Base-by-base conservation (phyloP, 2,113 vertebrate species). In the Ardeotis arabs region DNA sequence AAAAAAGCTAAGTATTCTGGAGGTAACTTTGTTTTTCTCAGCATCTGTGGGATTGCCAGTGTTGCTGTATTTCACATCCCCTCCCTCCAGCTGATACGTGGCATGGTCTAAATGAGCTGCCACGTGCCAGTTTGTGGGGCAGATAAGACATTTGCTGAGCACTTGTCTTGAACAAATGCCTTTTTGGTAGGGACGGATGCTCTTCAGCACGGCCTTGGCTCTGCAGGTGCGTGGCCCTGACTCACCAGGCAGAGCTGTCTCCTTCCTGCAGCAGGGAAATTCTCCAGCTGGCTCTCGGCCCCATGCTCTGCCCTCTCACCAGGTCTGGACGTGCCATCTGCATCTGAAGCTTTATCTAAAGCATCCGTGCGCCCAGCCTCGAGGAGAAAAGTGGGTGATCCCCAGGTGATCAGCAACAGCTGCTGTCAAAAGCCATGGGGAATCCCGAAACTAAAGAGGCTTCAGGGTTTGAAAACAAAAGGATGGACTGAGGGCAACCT, bases 381-480 rank as follows among this genome's bases (percentile, higher is more conserved):
- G 5, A 70, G 69, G 33, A 52, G 59, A 13, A 45, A 33, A 84
- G 41, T 4, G 22, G 29, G 74, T 22, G 67, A 66, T 85, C 52
- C 74, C 66, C 58, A 63, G 68, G 76, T 64, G 79, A 85, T 41
- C 67, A 60, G 29, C 85, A 88, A 4, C 23, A 91, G 52, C 79
- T 63, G 81, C 66, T 41, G 29, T 33, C 27, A 28, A 75, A 72
- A 77, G 75, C 58, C 41, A 16, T 0, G 23, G 64, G 75, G 79
- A 89, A 88, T 89, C 86, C 94, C 17, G 0, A 95, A 89, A 93
- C 60, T 13, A 2, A 35, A 45, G 78, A 93, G 74, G 53, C 33
- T 92, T 87, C 10, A 24, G 85, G 39, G 47, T 72, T 78, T 62
- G 83, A 62, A 90, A 96, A 80, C 56, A 90, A 91, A 90, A 85